Base-by-base conservation (phyloP, 2,113 vertebrate genomes). In the Muscicapa adusta region DNA sequence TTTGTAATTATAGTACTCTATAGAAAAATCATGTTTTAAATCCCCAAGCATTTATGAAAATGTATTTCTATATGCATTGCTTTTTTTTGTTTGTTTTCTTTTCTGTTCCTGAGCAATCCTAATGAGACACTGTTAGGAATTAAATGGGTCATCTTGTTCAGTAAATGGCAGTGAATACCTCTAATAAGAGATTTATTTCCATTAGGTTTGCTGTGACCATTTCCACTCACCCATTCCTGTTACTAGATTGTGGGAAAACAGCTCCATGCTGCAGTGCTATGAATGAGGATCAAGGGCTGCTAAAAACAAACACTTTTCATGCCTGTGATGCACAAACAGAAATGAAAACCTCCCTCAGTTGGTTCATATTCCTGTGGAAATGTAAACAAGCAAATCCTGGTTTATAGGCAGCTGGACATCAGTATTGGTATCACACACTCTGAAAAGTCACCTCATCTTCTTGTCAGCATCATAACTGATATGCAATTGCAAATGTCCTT, bases 171-270 rank as follows among this genome's bases (percentile, higher is more conserved):
- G 34, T 85, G 67, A 51, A 67, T 85, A 56, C 43, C 61, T 89
- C 73, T 89, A 93, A 88, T 65, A 62, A 62, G 45, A 50, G 56
- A 53, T 80, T 94, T 94, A 47, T 83, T 93, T 85, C 70, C 53
- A 12, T 45, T 54, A 77, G 60, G 26, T 91, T 89, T 79, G 14
- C 71, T 31, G 42, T 0, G 9, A 26, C 38, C 10, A 10, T 36
- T 63, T 66, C 57, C n/a, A 23, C 4, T 4, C 18, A 24, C 61
- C 53, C 23, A 3, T 72, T 74, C 53, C 80, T 0, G 0, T 29
- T 43, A 20, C 62, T 18, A n/a, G 34, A 10, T 34, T 60, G 63
- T 47, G 73, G 73, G 63, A 47, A 45, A 82, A 43, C 3, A 34
- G 18, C 26, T 60, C 54, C 5, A 0, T 70, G 36, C 40, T 6